phyloP scores from a whole-genome alignment of 2,888 invertebrate species.

The Andrena fulva region DNA sequence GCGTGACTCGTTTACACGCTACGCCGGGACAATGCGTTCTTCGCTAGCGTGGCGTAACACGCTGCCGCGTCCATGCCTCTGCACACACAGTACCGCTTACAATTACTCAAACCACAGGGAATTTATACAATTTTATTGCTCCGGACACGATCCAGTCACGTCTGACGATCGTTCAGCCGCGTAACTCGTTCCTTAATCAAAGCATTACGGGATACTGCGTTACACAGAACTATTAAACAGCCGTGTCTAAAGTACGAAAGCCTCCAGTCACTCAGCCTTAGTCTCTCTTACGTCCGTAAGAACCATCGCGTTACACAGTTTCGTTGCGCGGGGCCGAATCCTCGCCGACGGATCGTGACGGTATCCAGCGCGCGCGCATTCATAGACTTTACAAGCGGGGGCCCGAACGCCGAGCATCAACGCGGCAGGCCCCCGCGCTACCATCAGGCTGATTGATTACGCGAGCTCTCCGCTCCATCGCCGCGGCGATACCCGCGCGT shows the following conservation, averaged over 20 bases:
- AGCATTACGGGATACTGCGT: too few relatives aligned
- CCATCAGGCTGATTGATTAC: slow-evolving; percentile 82
- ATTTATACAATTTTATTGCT: not conserved
- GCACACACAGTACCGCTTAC: not conserved
- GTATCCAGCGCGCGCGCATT: slow-evolving; percentile 44
- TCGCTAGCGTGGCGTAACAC: slow-evolving; percentile 75
- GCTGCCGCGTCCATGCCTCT: slow-evolving; percentile 30
- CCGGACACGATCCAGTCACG: too few relatives aligned
- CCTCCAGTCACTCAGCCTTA: too few relatives aligned
- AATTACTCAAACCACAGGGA: not conserved
- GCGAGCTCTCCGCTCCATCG: slow-evolving; percentile 63
- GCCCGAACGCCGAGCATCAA: slow-evolving; percentile 56
- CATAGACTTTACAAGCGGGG: slow-evolving; percentile 57
- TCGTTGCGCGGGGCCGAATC: slow-evolving; percentile 63
- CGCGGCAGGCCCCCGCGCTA: slow-evolving; percentile 68
- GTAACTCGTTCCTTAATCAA: too few relatives aligned
- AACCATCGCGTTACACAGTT: not conserved
- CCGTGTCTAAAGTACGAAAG: too few relatives aligned
- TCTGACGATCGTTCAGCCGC: not conserved
- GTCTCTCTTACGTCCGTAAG: too few relatives aligned
- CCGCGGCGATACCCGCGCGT: slow-evolving; percentile 60
- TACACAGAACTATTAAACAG: too few relatives aligned
- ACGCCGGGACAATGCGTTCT: slow-evolving; percentile 79
- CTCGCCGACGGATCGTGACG: slow-evolving; percentile 39
- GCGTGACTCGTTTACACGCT: slow-evolving; percentile 81